Evolutionary conservation across 2,113 vertebrate genomes (phyloP).

Genomic region (Alligator sinensis): DNA sequence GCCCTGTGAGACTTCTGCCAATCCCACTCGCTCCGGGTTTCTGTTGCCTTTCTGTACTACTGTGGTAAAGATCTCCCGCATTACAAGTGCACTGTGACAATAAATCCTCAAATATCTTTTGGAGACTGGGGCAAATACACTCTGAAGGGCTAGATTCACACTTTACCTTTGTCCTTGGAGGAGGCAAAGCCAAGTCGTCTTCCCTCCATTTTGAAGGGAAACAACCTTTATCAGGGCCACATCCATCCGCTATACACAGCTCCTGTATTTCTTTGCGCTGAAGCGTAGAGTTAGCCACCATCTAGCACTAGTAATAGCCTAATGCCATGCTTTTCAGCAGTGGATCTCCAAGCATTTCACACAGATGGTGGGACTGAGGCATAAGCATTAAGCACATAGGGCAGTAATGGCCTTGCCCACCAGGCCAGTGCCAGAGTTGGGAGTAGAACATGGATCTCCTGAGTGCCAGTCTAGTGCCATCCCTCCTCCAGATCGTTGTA

Average conservation of each 20-base stretch:
- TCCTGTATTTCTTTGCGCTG: background rate
- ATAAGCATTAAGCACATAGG: too few species aligned
- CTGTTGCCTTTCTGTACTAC: background rate
- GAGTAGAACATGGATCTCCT: background rate
- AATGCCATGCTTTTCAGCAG: background rate
- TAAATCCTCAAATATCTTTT: background rate
- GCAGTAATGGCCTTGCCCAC: background rate
- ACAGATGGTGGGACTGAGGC: too few species aligned
- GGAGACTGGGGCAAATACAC: background rate
- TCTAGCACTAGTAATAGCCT: background rate
- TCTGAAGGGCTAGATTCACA: background rate
- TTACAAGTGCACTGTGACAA: background rate
- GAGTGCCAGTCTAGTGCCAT: background rate
- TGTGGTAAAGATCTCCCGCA: background rate
- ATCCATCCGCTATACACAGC: background rate
- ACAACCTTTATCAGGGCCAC: too few species aligned
- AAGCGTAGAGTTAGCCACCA: background rate
- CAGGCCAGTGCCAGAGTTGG: fast-evolving
- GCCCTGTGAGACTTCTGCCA: background rate
- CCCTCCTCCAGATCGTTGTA: background rate
- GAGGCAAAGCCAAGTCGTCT: background rate
- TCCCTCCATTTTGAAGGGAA: too few species aligned
- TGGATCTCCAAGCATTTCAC: background rate
- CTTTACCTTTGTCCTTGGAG: background rate
- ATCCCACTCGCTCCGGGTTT: background rate